Evolutionary conservation across 2,113 vertebrate species (phyloP).

Genomic region (Cephalophus harveyi): DNA sequence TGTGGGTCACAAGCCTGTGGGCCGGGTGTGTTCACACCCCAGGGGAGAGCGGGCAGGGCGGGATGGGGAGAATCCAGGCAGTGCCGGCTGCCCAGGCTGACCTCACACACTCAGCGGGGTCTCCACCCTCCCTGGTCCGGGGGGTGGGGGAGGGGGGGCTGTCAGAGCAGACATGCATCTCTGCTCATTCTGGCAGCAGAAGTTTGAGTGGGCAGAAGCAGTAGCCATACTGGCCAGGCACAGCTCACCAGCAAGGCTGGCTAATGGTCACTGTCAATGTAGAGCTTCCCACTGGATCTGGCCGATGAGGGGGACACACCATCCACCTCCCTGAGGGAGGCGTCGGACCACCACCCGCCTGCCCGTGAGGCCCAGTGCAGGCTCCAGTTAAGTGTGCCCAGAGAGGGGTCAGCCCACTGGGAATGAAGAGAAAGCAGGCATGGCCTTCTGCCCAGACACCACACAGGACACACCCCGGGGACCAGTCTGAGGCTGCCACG

Average conservation of each 20-base stretch:
- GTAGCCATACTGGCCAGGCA: background rate
- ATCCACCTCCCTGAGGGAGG: fast-evolving
- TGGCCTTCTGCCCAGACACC: no score
- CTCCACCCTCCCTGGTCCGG: no score
- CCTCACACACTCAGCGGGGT: no score
- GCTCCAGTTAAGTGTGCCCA: fast-evolving
- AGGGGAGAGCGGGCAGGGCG: no score
- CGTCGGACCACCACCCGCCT: fast-evolving
- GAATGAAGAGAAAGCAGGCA: no score
- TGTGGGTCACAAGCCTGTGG: no score
- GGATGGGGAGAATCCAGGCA: no score
- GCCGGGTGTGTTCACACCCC: no score
- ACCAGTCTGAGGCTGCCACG: no score
- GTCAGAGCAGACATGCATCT: background rate
- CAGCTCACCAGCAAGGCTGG: background rate
- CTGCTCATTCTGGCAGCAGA: background rate
- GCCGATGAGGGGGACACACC: fast-evolving
- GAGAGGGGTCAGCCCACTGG: fast-evolving
- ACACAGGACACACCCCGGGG: no score
- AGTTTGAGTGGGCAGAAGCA: background rate
- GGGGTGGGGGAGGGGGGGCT: fast-evolving
- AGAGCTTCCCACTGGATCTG: background rate
- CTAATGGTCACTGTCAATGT: background rate
- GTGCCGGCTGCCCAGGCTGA: fast-evolving
- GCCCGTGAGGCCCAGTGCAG: background rate